phyloP scores from a whole-genome alignment of 2,113 vertebrate genomes.

The Hypanus sabinus region DNA sequence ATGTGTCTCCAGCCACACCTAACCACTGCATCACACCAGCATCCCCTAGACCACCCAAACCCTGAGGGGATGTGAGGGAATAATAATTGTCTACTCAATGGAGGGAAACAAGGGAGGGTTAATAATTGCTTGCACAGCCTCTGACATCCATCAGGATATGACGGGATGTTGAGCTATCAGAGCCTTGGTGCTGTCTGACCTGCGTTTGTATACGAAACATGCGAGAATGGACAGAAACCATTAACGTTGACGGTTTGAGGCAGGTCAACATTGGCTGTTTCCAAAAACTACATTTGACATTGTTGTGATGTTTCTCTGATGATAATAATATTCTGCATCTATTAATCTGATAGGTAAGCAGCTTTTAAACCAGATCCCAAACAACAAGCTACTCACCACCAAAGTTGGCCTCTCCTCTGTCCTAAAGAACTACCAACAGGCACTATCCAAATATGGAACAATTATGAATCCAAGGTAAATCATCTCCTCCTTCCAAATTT shows the following conservation, averaged over 20 bases:
- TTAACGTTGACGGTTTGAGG: neutral
- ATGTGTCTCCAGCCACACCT: too few relatives aligned
- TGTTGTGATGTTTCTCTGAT: neutral
- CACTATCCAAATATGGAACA: neutral
- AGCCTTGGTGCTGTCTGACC: neutral
- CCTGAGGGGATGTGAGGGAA: too few relatives aligned
- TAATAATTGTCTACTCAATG: too few relatives aligned
- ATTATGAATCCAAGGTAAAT: neutral
- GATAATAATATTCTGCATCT: neutral
- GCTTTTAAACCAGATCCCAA: conserved; percentile 79
- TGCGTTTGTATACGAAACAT: neutral
- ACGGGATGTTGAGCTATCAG: neutral
- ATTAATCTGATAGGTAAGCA: conserved; percentile 62
- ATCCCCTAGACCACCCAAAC: too few relatives aligned
- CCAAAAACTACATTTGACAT: too few relatives aligned
- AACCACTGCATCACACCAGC: too few relatives aligned
- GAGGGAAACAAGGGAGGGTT: too few relatives aligned
- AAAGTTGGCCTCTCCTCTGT: conserved; percentile 75
- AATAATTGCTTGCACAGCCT: too few relatives aligned
- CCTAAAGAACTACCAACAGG: conserved; percentile 61
- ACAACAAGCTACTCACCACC: conserved; percentile 74
- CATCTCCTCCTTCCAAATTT: neutral
- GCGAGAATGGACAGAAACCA: too few relatives aligned
- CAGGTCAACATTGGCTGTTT: neutral
- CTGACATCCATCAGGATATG: neutral